Conservation (phyloP, 2,113 vertebrate species). For the Neotoma lepida region DNA sequence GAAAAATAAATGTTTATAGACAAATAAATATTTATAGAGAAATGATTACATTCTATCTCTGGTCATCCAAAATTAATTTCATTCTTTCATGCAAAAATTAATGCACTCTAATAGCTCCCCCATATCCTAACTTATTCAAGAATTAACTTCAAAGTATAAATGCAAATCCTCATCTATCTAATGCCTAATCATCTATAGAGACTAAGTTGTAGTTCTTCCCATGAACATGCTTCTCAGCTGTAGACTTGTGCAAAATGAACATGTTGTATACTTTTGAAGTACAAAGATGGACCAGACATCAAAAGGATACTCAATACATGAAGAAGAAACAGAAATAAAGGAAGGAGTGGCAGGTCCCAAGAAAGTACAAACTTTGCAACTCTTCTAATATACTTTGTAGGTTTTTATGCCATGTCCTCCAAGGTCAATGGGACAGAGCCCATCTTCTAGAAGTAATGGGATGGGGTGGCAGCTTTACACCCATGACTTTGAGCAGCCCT, state of each 20-base stretch:
- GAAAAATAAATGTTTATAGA: not conserved
- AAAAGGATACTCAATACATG: not conserved
- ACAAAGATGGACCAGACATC: accelerated
- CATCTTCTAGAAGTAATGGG: not conserved
- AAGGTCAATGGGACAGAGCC: not conserved
- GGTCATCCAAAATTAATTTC: not conserved
- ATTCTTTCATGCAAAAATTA: not conserved
- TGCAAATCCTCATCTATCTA: not conserved
- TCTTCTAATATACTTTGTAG: not conserved
- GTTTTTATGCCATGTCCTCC: not conserved
- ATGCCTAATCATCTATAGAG: not conserved
- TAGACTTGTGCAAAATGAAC: not conserved
- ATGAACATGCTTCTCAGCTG: not conserved
- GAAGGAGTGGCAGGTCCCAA: not conserved
- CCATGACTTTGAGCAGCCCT: not conserved
- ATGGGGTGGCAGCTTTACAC: accelerated
- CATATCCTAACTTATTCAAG: not conserved
- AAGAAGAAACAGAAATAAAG: not conserved
- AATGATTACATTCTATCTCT: not conserved
- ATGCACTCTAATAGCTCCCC: not conserved
- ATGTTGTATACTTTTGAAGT: not conserved
- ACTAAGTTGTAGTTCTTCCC: not conserved
- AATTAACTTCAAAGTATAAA: not conserved
- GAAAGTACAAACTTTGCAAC: not conserved
- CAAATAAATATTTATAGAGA: not conserved